These are phyloP conservation scores for Microcebus griseorufus DNA, from an alignment of 2,113 vertebrate species.

Conservation along the genomic window DNA sequence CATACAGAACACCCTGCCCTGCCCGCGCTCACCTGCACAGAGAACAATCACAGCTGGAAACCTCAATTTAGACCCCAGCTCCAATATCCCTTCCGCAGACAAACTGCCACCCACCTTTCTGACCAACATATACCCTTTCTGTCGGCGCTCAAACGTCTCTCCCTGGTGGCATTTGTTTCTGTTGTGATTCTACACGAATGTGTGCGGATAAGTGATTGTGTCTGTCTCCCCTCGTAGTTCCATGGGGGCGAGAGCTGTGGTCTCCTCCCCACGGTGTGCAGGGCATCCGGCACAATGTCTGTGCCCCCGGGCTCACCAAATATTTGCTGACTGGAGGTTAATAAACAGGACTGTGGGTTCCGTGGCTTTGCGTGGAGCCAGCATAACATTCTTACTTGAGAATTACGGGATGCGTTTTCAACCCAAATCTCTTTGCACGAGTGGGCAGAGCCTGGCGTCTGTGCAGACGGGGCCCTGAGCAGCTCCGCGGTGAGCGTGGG, in stretches of 20 bases:
- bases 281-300: accelerated
- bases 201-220: accelerated
- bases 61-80: neutral
- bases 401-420: accelerated
- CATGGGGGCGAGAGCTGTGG: accelerated
- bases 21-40: accelerated
- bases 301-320: accelerated
- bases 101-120: neutral
- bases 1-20: no score
- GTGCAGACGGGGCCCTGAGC: accelerated
- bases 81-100: neutral
- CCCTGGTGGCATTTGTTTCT: accelerated
- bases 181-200: accelerated
- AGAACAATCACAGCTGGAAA: neutral
- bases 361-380: accelerated
- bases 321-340: neutral
- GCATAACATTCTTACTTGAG: neutral
- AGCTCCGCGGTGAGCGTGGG: neutral
- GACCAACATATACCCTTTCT: accelerated
- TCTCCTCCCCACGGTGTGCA: accelerated
- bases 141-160: accelerated
- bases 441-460: no score
- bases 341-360: neutral
- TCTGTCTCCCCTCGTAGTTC: accelerated
- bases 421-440: accelerated